phyloP scores from a whole-genome alignment of 2,888 invertebrate genomes.

The Ethmia dodecea region DNA sequence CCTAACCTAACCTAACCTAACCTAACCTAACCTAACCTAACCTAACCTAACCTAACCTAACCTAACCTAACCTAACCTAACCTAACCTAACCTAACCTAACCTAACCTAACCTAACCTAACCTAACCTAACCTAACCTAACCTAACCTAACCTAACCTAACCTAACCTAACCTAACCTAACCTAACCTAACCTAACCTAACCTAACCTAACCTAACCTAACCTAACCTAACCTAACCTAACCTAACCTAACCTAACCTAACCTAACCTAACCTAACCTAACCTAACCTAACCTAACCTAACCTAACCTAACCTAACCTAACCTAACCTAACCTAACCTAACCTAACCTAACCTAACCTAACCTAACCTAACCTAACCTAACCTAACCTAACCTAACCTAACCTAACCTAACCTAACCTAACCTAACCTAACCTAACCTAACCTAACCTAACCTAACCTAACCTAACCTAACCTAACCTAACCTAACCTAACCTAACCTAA shows the following conservation, averaged over 20 bases:
- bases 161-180: slow-evolving; percentile 15
- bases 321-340: slow-evolving; percentile 15
- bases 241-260: slow-evolving; percentile 12
- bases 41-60: slow-evolving; percentile 12
- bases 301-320: slow-evolving; percentile 23
- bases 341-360: slow-evolving; percentile 14
- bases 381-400: slow-evolving; percentile 16
- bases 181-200: slow-evolving; percentile 12
- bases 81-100: slow-evolving; percentile 11
- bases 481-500: slow-evolving; percentile 18
- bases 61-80: slow-evolving; percentile 12
- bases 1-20: slow-evolving; percentile 12
- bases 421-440: slow-evolving; percentile 13
- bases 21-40: slow-evolving; percentile 12
- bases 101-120: slow-evolving; percentile 15
- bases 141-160: slow-evolving; percentile 18
- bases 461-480: slow-evolving; percentile 13
- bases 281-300: slow-evolving; percentile 17
- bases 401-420: slow-evolving; percentile 14
- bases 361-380: slow-evolving; percentile 17
- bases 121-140: slow-evolving; percentile 18
- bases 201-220: slow-evolving; percentile 14
- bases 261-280: slow-evolving; percentile 12
- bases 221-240: slow-evolving; percentile 14
- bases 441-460: slow-evolving; percentile 13